phyloP scores from a whole-genome alignment of 2,113 vertebrate species.

The Terrapene triunguis region DNA sequence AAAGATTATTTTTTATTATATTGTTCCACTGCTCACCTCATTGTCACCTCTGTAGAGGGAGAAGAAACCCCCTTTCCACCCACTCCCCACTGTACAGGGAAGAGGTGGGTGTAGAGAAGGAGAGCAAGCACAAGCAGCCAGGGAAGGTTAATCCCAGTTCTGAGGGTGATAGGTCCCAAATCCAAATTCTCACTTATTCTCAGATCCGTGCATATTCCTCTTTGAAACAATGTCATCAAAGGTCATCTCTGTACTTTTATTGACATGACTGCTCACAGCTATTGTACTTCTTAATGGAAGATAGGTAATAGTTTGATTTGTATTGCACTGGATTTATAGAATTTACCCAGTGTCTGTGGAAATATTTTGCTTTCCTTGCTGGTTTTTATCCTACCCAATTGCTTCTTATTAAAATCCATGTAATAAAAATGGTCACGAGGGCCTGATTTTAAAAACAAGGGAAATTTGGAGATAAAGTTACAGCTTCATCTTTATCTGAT shows the following conservation, averaged over 20 bases:
- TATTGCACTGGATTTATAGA: not conserved
- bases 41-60: not conserved
- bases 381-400: not conserved
- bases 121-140: not conserved
- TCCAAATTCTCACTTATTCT: not conserved
- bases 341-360: not conserved
- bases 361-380: not conserved
- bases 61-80: not conserved
- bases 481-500: not conserved
- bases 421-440: not conserved
- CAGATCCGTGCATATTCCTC: not conserved
- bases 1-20: not conserved
- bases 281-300: not conserved
- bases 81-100: accelerated
- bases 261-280: accelerated
- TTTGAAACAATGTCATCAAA: not conserved
- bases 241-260: not conserved
- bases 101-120: not conserved
- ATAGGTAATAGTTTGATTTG: not conserved
- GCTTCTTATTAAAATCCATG: not conserved
- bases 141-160: not conserved
- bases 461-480: not conserved
- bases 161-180: not conserved
- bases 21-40: not conserved
- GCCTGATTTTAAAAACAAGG: not conserved